Percentiles rank a stretch among this genome's conserved stretches.
phyloP scores from a whole-genome alignment of 2,113 vertebrate species.

The Odocoileus virginianus region DNA sequence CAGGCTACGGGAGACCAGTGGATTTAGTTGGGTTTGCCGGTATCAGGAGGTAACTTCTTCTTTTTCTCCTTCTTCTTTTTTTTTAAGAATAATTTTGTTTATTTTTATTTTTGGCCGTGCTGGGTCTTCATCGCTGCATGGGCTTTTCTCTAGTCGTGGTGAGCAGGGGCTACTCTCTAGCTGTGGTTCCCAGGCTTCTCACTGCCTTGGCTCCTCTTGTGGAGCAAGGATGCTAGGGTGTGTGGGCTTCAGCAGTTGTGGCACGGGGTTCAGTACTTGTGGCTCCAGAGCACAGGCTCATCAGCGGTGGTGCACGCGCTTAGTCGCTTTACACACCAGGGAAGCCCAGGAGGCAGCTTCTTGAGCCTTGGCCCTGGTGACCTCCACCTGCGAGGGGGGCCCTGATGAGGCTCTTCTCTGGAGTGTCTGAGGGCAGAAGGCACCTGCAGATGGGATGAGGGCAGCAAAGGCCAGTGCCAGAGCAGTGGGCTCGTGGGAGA shows the following conservation, averaged over 20 bases:
- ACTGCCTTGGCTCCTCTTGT: background rate
- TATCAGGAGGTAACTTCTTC: background rate
- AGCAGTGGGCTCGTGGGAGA: rapidly evolving
- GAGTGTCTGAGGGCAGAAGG: background rate
- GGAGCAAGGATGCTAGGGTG: rapidly evolving
- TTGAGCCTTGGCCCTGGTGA: background rate
- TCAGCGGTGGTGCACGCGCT: background rate
- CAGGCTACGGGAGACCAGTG: background rate
- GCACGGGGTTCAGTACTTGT: background rate
- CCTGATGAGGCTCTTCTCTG: background rate
- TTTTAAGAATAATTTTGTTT: background rate
- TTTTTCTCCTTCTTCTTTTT: background rate
- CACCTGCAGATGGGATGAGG: background rate
- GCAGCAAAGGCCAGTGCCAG: background rate
- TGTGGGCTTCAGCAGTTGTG: background rate
- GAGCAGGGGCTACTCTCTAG: background rate
- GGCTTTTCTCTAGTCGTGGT: background rate
- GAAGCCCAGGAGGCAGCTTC: background rate
- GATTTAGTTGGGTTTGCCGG: background rate
- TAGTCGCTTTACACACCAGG: background rate
- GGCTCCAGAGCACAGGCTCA: background rate
- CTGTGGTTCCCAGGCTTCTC: background rate
- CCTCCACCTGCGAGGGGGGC: background rate
- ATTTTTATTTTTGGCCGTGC: background rate
- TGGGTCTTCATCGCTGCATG: background rate